phyloP scores from a whole-genome alignment of 2,888 invertebrate species.

The Morinoia aosen region DNA sequence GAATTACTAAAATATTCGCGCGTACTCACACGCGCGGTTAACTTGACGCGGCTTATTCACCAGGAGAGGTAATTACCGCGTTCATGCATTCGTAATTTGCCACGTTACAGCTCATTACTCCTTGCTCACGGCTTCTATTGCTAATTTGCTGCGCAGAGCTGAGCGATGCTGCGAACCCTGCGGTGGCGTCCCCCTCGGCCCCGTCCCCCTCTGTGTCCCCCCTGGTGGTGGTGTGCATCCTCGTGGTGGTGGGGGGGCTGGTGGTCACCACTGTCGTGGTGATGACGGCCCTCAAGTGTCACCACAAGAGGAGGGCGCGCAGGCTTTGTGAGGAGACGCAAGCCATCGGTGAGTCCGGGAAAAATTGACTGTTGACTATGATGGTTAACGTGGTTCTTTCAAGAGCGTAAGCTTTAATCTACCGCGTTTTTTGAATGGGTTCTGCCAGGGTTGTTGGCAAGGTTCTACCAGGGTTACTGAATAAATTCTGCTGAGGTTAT shows the following conservation, averaged over 20 bases:
- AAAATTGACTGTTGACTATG: background rate
- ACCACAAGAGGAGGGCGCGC: constrained; percentile 29
- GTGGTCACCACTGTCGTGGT: constrained; percentile 28
- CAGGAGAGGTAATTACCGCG: background rate
- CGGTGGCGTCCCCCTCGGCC: constrained; percentile 13
- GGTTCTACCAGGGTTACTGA: too few species aligned
- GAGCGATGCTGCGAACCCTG: constrained; percentile 35
- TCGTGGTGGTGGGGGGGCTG: constrained; percentile 12
- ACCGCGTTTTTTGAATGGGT: too few species aligned
- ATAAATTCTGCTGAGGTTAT: too few species aligned
- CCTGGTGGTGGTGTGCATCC: constrained; percentile 38
- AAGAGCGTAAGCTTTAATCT: too few species aligned
- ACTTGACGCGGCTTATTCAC: background rate
- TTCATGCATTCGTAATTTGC: background rate
- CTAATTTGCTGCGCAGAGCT: background rate
- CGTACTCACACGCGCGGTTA: background rate
- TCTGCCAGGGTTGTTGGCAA: too few species aligned
- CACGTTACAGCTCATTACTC: background rate
- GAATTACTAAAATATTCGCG: background rate
- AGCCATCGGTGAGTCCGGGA: constrained; percentile 8
- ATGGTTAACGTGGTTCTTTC: too few species aligned
- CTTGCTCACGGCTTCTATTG: background rate
- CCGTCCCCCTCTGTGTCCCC: constrained; percentile 23
- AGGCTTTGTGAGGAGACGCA: constrained; percentile 36
- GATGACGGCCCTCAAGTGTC: constrained; percentile 16